Conservation (phyloP, 2,797 vertebrate genomes). For the Gorsachius magnificus region DNA sequence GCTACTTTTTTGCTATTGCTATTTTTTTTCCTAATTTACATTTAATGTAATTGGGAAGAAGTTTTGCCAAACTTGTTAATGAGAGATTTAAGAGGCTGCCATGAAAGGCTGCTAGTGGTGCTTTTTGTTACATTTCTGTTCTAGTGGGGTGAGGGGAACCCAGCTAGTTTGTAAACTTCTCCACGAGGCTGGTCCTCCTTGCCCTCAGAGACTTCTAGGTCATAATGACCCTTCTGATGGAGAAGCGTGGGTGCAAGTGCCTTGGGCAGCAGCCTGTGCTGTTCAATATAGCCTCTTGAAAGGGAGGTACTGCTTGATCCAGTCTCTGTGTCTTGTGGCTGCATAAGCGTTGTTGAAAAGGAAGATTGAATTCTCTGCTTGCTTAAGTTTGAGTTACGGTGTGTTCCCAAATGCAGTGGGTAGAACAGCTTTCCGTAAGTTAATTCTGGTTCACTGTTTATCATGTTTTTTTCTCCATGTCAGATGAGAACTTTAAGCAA, state of each 20-base stretch:
- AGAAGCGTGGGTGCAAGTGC: background rate
- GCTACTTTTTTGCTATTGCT: background rate
- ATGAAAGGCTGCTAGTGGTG: background rate
- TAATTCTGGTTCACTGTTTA: slow-evolving; percentile 43
- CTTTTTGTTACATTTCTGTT: background rate
- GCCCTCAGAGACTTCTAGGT: background rate
- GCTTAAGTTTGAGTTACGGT: slow-evolving; percentile 13
- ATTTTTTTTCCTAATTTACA: background rate
- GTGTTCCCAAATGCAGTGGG: slow-evolving; percentile 35
- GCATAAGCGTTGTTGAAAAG: background rate
- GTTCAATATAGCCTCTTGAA: background rate
- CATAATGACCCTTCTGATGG: background rate
- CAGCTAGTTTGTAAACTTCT: background rate
- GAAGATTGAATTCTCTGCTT: background rate
- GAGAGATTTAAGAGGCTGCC: background rate
- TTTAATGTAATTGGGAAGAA: slow-evolving; percentile 19
- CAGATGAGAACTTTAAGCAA: slow-evolving; percentile 17
- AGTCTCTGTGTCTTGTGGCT: background rate
- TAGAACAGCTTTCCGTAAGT: slow-evolving; percentile 26
- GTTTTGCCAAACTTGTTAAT: background rate
- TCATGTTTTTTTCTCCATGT: slow-evolving; percentile 25
- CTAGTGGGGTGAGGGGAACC: background rate
- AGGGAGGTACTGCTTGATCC: background rate
- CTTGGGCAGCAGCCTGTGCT: background rate
- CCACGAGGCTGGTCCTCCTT: background rate